Evolutionary conservation across 2,888 invertebrate genomes (phyloP), one percentile per base, ranked within the genome.

Genomic region (Muschampia plurimacula): DNA sequence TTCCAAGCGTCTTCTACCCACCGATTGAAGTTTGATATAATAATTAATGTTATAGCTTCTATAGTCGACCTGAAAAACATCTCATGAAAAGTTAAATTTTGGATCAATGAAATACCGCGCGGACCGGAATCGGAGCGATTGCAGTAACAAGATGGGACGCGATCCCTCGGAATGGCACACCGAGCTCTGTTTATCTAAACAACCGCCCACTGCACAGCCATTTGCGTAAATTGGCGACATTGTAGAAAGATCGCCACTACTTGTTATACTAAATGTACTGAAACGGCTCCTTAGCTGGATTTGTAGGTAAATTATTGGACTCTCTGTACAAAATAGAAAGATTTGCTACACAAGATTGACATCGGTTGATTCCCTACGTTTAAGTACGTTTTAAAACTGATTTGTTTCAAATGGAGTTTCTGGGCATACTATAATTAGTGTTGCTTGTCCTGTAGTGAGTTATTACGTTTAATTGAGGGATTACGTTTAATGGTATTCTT

Each of bases 181-280:
- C 82, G 83, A 76, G 74, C 75, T 73, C 76, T 83, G 81, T 82
- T 84, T 86, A 85, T 85, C 83, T 84, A 83, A 86, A 84, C 83
- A 84, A 81, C 80, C 75, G 69, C 32, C 44, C 62, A 74, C 67
- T 72, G 69, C 73, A 80, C 75, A 76, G 71, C 60, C 80, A 81
- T 83, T 80, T 80, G 15, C 72, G 67, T 67, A 78, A 80, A 81
- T 82, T 78, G 80, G 80, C 77, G 77, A 79, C 79, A 76, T 72
- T 72, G 49, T 62, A 52, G 60, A 52, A 39, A 52, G 62, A 72
- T 72, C 67, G 44, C 67, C 60, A 28, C 71, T 52, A 66, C 71
- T 72, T 72, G 49, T 67, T 67, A 72, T 67, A 66, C 49, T 66
- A 65, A 72, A 72, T 72, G 71, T 71, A 66, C 39, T 71, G 71